Percentiles rank a stretch among this genome's conserved stretches.
phyloP scores from a whole-genome alignment of 2,113 vertebrate species.

The Oriolus oriolus region DNA sequence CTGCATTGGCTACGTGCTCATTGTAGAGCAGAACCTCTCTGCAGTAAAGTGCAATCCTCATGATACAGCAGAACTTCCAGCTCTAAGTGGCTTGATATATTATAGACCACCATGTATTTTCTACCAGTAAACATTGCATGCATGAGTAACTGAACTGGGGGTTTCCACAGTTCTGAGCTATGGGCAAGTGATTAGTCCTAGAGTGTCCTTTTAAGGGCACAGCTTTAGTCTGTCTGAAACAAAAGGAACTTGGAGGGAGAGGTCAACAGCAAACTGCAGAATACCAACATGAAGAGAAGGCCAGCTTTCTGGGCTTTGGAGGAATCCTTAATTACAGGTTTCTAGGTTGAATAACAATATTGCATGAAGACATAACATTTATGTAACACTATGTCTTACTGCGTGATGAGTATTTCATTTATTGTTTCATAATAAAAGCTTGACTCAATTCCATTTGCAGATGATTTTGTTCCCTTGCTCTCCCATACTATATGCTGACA shows the following conservation, averaged over 20 bases:
- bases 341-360: neutral
- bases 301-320: neutral
- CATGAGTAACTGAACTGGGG: neutral
- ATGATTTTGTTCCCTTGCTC: neutral
- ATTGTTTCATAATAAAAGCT: slow-evolving; percentile 37
- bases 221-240: neutral
- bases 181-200: neutral
- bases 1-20: neutral
- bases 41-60: neutral
- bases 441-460: neutral
- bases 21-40: neutral
- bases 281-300: neutral
- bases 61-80: neutral
- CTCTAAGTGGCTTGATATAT: neutral
- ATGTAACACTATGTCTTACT: neutral
- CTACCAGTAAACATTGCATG: neutral
- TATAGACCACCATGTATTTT: neutral
- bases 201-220: neutral
- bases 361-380: neutral
- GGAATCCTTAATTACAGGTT: neutral
- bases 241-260: neutral
- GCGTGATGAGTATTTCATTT: neutral
- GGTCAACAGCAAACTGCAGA: neutral
- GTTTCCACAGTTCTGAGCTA: neutral
- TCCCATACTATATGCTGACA: neutral